Evolutionary conservation across 2,888 invertebrate species (phyloP).

Genomic region (Eupithecia subfuscata): DNA sequence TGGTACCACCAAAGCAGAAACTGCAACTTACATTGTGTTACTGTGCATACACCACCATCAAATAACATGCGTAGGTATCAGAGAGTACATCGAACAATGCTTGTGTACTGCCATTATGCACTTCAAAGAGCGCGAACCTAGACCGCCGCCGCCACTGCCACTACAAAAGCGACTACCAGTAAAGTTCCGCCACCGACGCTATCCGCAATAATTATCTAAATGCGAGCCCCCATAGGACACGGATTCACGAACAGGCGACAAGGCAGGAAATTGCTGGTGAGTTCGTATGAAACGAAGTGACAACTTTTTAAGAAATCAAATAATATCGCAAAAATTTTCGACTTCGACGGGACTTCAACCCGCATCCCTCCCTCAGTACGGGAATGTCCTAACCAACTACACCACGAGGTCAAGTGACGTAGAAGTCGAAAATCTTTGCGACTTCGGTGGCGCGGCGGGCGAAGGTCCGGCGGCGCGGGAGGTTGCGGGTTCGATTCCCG

Average conservation of each 20-base stretch:
- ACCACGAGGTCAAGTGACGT: too few relatives aligned
- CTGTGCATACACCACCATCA: conserved; percentile 43
- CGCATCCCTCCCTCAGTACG: too few relatives aligned
- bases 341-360: too few relatives aligned
- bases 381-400: too few relatives aligned
- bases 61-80: conserved; percentile 40
- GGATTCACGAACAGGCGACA: conserved; percentile 47
- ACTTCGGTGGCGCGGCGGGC: too few relatives aligned
- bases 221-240: conserved; percentile 60
- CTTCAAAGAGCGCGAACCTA: conserved; percentile 68
- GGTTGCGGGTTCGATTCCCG: too few relatives aligned
- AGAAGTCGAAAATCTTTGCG: too few relatives aligned
- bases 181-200: conserved; percentile 66
- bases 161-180: conserved; percentile 62
- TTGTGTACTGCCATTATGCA: conserved; percentile 65
- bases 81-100: conserved; percentile 60
- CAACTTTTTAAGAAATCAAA: too few relatives aligned
- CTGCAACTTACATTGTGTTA: neutral
- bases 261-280: conserved; percentile 38
- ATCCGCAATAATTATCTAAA: conserved; percentile 76
- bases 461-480: too few relatives aligned
- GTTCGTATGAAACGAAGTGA: neutral
- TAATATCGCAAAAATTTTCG: too few relatives aligned
- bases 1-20: neutral
- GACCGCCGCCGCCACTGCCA: conserved; percentile 51